Base-by-base conservation (phyloP, 2,113 vertebrate species). In the Lagopus leucura region DNA sequence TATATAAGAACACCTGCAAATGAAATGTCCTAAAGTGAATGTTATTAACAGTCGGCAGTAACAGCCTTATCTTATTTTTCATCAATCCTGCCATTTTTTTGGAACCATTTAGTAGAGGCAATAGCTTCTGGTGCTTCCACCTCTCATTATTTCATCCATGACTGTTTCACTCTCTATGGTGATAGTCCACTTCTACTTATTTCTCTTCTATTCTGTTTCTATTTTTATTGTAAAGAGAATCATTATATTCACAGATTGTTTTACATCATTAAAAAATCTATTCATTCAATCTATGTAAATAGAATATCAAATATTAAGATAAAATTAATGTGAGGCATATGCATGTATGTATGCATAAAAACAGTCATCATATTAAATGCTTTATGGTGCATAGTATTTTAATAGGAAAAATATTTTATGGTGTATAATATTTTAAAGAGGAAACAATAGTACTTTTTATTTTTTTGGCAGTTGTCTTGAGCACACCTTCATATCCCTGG, bases 371-470 rank as follows among this genome's bases (percentile, higher is more conserved):
- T 84, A 14, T 32, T 19, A 36, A 34, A 38, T 22, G 1, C 3
- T 6, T 65, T 47, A 17, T 43, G 14, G 27, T 20, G 55, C 30
- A 30, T 18, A 55, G 16, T 30, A 55, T 55, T 30, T 55, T 64
- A 50, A 13, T 42, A 17, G 10, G 3, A 64, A 75, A 75, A 55
- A 48, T 48, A 6, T 48, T 48, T 48, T 48, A 48, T 48, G 11
- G 48, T 30, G 27, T 20, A 57, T n/a, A 57, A 7, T 32, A 32
- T 57, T 32, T 57, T 64, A 50, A 11, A 11, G 47, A 20, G 10
- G 3, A 61, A 75, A 50, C 5, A 38, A 47, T 2, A 28, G 2
- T 2, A 18, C 30, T 54, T 69, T 50, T 57, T 2, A 0, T 1
- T 1, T 14, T 65, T 73, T 27, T 0, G 36, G 1, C 21, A 21